These are phyloP conservation scores for Drosophila tristis DNA, from an alignment of 1,140 invertebrate genomes.

Conservation along the genomic window DNA sequence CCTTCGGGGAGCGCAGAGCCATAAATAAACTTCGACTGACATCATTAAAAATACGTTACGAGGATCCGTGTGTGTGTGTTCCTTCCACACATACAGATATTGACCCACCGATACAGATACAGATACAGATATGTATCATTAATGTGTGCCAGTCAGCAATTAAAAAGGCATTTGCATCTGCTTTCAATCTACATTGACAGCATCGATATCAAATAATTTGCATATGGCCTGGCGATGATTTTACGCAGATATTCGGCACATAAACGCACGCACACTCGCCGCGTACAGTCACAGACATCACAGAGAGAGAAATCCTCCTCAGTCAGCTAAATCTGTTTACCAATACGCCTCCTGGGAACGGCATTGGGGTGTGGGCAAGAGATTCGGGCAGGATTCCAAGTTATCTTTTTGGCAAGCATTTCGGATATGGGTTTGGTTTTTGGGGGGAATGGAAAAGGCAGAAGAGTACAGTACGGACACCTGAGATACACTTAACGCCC, in stretches of 20 bases:
- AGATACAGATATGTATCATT: slow-evolving; percentile 14
- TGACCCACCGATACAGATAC: slow-evolving; percentile 2
- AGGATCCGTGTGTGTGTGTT: not conserved
- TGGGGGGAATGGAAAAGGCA: too few species aligned
- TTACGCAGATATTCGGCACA: slow-evolving; percentile 48
- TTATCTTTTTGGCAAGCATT: slow-evolving; percentile 48
- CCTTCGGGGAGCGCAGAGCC: slow-evolving; percentile 25
- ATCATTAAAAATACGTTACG: slow-evolving; percentile 62
- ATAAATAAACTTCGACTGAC: slow-evolving; percentile 48
- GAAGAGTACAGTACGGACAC: not conserved
- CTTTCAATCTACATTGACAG: slow-evolving; percentile 17
- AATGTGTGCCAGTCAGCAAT: slow-evolving; percentile 16
- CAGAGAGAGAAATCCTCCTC: slow-evolving; percentile 44
- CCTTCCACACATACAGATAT: not conserved
- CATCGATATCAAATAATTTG: slow-evolving; percentile 54
- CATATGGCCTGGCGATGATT: slow-evolving; percentile 43
- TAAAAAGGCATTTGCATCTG: slow-evolving; percentile 35
- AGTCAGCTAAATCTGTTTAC: slow-evolving; percentile 56
- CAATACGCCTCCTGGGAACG: slow-evolving; percentile 45
- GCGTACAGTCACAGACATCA: not conserved
- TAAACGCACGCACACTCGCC: slow-evolving; percentile 17
- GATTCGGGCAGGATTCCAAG: slow-evolving; percentile 38
- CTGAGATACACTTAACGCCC: slow-evolving; percentile 50
- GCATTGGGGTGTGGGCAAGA: slow-evolving; percentile 35
- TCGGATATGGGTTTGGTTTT: not conserved